These are phyloP conservation scores for Campodea augens DNA, from an alignment of 1,140 invertebrate species.

Conservation along the genomic window DNA sequence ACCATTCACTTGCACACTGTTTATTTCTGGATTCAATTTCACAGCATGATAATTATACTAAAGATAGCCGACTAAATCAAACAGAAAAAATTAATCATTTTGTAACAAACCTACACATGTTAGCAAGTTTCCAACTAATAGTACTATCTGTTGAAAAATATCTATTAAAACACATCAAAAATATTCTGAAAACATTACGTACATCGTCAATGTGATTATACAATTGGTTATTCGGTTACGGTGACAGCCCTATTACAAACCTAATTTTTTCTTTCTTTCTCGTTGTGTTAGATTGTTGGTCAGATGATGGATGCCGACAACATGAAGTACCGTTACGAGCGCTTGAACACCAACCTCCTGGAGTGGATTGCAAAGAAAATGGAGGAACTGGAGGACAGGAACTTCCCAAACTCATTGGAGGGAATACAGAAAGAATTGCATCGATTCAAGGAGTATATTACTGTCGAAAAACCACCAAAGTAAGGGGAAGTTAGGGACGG, in stretches of 20 bases:
- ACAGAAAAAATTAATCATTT: too few species aligned
- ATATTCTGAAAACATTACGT: too few species aligned
- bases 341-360: slow-evolving; percentile 60
- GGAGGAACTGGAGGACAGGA: slow-evolving; percentile 55
- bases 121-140: too few species aligned
- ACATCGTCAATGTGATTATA: too few species aligned
- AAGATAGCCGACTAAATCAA: too few species aligned
- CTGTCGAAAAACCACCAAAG: slow-evolving; percentile 94
- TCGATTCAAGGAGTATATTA: slow-evolving; percentile 87
- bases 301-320: slow-evolving; percentile 89
- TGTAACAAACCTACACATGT: too few species aligned
- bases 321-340: slow-evolving; percentile 73
- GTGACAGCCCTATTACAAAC: neutral
- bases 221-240: neutral
- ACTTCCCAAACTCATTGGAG: slow-evolving; percentile 89
- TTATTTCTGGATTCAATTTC: too few species aligned
- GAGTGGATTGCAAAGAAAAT: slow-evolving; percentile 89
- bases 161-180: too few species aligned
- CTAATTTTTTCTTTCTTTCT: neutral
- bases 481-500: slow-evolving; percentile 20
- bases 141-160: too few species aligned
- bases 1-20: too few species aligned
- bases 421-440: slow-evolving; percentile 81
- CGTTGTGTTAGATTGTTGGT: slow-evolving; percentile 60
- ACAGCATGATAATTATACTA: too few species aligned